These are phyloP conservation scores for Dasyurus viverrinus DNA, from an alignment of 2,113 vertebrate species.

Conservation along the genomic window DNA sequence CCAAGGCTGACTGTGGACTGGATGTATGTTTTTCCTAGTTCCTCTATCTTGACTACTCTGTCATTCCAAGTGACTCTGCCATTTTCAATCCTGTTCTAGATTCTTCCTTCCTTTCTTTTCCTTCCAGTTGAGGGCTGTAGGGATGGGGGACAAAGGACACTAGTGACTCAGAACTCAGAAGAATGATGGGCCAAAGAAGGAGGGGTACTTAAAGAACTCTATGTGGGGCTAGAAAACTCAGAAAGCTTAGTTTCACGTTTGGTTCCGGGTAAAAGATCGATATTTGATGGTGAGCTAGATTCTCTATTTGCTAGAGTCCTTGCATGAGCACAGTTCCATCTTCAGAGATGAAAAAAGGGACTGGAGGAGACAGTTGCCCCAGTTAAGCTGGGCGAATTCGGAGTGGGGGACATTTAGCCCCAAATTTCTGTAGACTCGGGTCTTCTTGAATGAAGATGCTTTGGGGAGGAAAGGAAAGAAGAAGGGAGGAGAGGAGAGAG, in stretches of 20 bases:
- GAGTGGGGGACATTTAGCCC: neutral
- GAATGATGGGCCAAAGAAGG: neutral
- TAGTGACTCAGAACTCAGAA: neutral
- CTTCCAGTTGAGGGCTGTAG: neutral
- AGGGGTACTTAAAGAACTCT: neutral
- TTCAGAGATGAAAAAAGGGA: neutral
- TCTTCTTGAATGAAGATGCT: neutral
- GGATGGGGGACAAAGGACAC: neutral
- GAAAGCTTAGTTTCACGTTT: neutral
- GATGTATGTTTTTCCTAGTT: neutral
- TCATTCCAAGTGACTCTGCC: neutral
- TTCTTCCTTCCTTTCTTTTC: constrained; percentile 30
- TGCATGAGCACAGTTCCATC: neutral
- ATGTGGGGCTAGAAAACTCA: neutral
- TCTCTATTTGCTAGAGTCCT: neutral
- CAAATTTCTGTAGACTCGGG: neutral
- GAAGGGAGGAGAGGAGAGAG: neutral
- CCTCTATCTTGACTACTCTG: neutral
- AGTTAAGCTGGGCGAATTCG: neutral
- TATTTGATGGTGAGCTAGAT: neutral
- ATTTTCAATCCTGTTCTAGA: neutral
- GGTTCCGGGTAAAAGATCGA: neutral
- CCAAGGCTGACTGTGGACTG: neutral
- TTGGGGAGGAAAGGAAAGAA: neutral
- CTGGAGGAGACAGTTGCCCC: neutral